Evolutionary conservation across 2,113 vertebrate genomes (phyloP), one percentile per base, ranked within the genome.

Genomic region (Pongo abelii): DNA sequence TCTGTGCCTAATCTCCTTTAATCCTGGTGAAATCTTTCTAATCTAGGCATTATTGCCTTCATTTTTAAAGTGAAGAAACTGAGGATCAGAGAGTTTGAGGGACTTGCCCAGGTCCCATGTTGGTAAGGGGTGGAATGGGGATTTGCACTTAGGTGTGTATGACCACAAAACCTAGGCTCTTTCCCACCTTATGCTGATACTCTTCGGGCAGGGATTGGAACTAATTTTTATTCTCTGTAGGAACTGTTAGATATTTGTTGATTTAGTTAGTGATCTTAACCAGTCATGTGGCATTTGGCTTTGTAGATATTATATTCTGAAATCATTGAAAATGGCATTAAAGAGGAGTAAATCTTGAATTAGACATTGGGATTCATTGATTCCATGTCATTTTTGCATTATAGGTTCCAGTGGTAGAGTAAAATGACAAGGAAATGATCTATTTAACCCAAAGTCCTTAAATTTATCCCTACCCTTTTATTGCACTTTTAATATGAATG

Each of bases 231-330:
- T 38, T 5, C 17, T 87, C 23, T 69, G 18, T 50, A 30, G 25
- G 69, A n/a, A 70, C 48, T 88, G 4, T 90, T 70, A 80, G 70
- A 59, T 59, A 55, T 87, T 23, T 89, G 48, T 57, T 96, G 78
- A 95, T 55, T 91, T 88, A 64, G 90, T 87, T 81, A 78, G 18
- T 55, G 35, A 85, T 77, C 91, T 81, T 79, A 11, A 50, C 20
- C 83, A 80, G 55, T 40, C 43, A 75, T 4, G 43, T 67, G 50
- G 17, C 17, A 38, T 95, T 94, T 96, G 23, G 8, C 57, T 84
- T 94, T 89, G 50, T 52, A 84, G 85, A n/a, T 13, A 40, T 20
- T 96, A n/a, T 74, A 70, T 75, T 87, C 84, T 72, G 88, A 94
- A 92, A 16, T 79, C 38, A 16, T 20, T 84, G 17, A 75, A 87